Percentiles rank a stretch among this genome's conserved stretches.
These are phyloP conservation scores for Anguilla rostrata DNA, from an alignment of 2,113 vertebrate genomes.

Conservation along the genomic window DNA sequence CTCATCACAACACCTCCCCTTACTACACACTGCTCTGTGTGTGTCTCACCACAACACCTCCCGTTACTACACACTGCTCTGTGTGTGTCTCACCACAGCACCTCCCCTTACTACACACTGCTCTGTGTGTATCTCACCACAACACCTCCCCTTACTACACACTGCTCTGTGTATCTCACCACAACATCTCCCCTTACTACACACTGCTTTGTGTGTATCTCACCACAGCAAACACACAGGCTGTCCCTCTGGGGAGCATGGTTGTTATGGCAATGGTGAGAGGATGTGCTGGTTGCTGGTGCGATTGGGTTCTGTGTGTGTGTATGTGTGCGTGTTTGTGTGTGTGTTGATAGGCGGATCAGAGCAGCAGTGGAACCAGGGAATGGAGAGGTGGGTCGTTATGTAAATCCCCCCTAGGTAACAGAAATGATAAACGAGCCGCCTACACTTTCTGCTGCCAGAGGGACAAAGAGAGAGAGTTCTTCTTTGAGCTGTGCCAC, in stretches of 20 bases:
- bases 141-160: background rate
- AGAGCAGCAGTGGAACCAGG: constrained; percentile 4
- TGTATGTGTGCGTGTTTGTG: background rate
- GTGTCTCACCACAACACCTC: background rate
- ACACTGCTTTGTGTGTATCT: background rate
- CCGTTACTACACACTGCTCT: background rate
- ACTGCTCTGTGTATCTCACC: background rate
- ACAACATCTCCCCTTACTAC: background rate
- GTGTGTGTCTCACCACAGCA: background rate
- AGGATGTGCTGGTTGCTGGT: constrained; percentile 16
- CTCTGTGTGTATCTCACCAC: background rate
- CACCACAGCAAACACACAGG: background rate
- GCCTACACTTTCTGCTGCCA: background rate
- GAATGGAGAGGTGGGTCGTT: background rate
- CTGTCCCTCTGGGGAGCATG: background rate
- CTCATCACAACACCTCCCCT: background rate
- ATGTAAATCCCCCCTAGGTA: constrained; percentile 23
- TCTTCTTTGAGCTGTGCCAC: background rate
- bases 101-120: background rate
- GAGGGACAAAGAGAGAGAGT: background rate
- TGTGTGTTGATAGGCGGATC: constrained; percentile 11
- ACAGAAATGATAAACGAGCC: constrained; percentile 4
- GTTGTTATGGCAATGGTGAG: constrained; percentile 21
- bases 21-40: background rate
- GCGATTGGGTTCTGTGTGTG: background rate